Evolutionary conservation across 2,797 vertebrate genomes (phyloP), one percentile per base, ranked within the genome.

Genomic region (Protosalanx chinensis): DNA sequence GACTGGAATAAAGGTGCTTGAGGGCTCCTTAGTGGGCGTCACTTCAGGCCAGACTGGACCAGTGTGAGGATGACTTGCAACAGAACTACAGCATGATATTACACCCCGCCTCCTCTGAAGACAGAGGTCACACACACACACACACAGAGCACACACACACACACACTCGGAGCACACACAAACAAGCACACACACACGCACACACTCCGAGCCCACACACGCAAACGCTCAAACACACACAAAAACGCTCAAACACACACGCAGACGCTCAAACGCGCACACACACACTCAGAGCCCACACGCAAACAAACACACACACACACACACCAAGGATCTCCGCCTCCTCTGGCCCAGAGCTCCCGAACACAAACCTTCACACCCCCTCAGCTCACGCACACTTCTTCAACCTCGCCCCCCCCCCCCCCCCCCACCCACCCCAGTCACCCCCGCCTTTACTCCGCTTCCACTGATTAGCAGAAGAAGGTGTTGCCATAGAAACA

Each of bases 401-500:
- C 15, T 29, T 30, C 59, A 62, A 6, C 15, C 61, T 5, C 12
- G 5, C 5, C 16, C 30, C 15, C 60, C 7, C 20, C 37, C 37
- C 46, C 32, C 30, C 15, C 13, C 16, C 37, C 46, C 33, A n/a
- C 59, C 27, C 10, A 29, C 60, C 30, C 29, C 13, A 10, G 30
- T 29, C 29, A 6, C 15, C 33, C 16, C 16, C 32, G 18, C n/a
- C 15, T n/a, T 18, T 33, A 12, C 20, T 56, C 30, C 49, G 53
- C 10, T 64, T 49, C 46, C 64, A 74, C 62, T 73, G 66, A 73
- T 70, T 68, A 35, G 27, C 60, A 67, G 51, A 63, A 79, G 72
- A 68, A 37, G 68, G 27, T n/a, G 67, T 78, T 72, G 70, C 74
- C 72, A 62, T 61, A 75, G 70, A 58, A 81, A 78, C 71, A 6